Conservation (phyloP, 64 coral and sea anemone species). For the Cladopsammia gracilis region DNA sequence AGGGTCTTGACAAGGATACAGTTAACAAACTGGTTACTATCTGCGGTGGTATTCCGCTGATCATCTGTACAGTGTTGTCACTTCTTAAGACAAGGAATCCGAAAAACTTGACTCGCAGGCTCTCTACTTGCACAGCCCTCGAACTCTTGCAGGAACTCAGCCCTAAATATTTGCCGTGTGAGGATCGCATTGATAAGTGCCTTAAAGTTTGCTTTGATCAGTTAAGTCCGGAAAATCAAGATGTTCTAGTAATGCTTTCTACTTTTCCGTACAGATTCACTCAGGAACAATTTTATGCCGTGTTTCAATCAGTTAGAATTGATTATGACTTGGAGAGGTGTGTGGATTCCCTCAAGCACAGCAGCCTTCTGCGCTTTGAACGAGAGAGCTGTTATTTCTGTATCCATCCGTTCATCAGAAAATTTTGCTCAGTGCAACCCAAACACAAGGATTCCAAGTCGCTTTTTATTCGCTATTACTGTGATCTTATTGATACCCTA, state of each 20-base stretch:
- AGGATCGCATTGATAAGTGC: constrained; percentile 23
- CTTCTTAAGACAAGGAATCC: constrained; percentile 23
- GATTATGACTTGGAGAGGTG: neutral
- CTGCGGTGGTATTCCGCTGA: constrained; percentile 64
- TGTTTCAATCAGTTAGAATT: neutral
- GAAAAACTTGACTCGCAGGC: neutral
- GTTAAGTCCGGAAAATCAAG: neutral
- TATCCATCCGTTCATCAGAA: constrained; percentile 27
- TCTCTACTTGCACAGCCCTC: neutral
- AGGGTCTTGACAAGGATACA: neutral
- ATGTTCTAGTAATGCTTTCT: constrained; percentile 13
- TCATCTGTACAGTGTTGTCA: constrained; percentile 46
- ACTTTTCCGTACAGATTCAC: constrained; percentile 28
- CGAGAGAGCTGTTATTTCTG: neutral
- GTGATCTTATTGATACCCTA: neutral
- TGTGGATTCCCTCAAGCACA: constrained; percentile 8
- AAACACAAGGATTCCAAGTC: neutral
- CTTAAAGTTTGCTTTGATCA: constrained; percentile 33
- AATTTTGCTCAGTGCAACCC: constrained; percentile 13
- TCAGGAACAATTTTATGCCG: neutral
- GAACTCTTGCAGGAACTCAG: constrained; percentile 9
- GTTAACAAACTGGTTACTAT: constrained; percentile 29
- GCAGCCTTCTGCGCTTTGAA: constrained; percentile 28
- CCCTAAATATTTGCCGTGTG: neutral
- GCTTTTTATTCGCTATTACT: constrained; percentile 24